phyloP scores from a whole-genome alignment of 2,113 vertebrate genomes.

The Thunnus maccoyii region DNA sequence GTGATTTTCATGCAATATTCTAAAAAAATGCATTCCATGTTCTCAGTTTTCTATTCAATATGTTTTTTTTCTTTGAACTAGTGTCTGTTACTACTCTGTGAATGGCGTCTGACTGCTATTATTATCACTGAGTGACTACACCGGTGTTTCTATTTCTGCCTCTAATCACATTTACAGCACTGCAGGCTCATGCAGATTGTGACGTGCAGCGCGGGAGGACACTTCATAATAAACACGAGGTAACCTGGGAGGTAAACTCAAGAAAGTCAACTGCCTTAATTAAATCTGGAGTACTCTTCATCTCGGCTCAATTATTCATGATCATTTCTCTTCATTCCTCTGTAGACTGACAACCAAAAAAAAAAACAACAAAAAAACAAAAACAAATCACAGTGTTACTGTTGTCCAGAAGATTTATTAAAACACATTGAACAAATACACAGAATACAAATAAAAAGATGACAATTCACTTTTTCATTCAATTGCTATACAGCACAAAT shows the following conservation, averaged over 20 bases:
- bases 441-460: conserved; percentile 89
- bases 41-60: too few species aligned
- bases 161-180: conserved; percentile 48
- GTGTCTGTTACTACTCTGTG: neutral
- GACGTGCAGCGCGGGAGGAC: neutral
- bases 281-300: conserved; percentile 6
- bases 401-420: conserved; percentile 88
- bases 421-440: conserved; percentile 91
- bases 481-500: conserved; percentile 81
- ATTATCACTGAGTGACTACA: neutral
- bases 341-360: neutral
- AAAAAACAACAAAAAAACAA: neutral
- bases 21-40: too few species aligned
- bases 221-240: neutral
- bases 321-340: neutral
- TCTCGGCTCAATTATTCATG: conserved; percentile 8
- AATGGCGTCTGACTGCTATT: conserved; percentile 5
- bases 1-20: too few species aligned
- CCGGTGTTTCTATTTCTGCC: conserved; percentile 33
- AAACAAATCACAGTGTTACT: conserved; percentile 4
- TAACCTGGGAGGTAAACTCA: neutral
- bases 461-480: conserved; percentile 83
- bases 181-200: conserved; percentile 6
- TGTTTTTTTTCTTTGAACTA: neutral
- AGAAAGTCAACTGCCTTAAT: neutral